phyloP scores from a whole-genome alignment of 2,888 invertebrate genomes.

The Nymphalis c-album region DNA sequence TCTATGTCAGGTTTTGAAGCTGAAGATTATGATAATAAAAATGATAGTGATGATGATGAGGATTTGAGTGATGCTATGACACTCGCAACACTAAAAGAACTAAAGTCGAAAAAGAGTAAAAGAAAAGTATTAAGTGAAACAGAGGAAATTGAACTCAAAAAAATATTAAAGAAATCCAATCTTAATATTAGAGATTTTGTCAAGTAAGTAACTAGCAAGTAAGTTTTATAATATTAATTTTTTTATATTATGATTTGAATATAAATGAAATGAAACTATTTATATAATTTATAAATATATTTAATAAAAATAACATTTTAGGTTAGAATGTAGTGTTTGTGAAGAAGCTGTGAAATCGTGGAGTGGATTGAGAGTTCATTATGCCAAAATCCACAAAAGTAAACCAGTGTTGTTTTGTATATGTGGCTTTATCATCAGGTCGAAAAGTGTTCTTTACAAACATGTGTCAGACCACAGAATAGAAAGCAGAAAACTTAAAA shows the following conservation, averaged over 20 bases:
- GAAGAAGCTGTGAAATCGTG: conserved; percentile 60
- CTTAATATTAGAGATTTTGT: conserved; percentile 69
- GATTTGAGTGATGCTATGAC: conserved; percentile 57
- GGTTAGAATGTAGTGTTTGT: conserved; percentile 65
- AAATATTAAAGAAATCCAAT: conserved; percentile 56
- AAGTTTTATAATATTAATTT: not conserved
- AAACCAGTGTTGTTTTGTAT: conserved; percentile 63
- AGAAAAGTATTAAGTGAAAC: conserved; percentile 50
- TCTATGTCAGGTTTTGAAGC: conserved; percentile 50
- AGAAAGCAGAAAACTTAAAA: conserved; percentile 56
- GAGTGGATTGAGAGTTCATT: conserved; percentile 59
- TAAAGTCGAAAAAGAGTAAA: conserved; percentile 56
- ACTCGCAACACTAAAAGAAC: conserved; percentile 61
- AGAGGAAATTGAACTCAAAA: conserved; percentile 55
- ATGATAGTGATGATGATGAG: conserved; percentile 52
- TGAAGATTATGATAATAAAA: conserved; percentile 44
- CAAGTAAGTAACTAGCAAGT: conserved; percentile 39
- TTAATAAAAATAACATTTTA: conserved; percentile 46
- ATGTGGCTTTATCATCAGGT: conserved; percentile 67
- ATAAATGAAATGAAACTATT: not conserved
- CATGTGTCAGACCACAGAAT: conserved; percentile 68
- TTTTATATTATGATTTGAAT: not conserved
- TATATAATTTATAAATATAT: not conserved
- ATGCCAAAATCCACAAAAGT: conserved; percentile 57
- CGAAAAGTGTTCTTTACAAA: conserved; percentile 69